These are phyloP conservation scores for Columba janthina DNA, from an alignment of 2,113 vertebrate species.

Conservation along the genomic window DNA sequence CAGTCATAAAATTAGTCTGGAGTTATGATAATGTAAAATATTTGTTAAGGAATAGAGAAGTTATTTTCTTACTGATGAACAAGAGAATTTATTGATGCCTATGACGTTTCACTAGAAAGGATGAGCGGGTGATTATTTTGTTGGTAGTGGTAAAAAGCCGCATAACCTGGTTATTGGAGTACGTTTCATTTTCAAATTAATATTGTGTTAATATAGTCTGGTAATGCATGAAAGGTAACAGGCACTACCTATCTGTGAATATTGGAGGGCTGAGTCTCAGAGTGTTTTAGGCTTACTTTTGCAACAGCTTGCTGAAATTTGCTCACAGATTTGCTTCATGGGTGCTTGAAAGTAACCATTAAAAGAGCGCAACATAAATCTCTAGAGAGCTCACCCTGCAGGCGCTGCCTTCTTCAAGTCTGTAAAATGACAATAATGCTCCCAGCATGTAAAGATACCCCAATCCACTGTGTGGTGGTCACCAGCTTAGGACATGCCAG, in stretches of 20 bases:
- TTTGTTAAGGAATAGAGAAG: background rate
- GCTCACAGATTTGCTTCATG: background rate
- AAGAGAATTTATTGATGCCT: background rate
- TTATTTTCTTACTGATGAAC: background rate
- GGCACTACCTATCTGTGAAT: background rate
- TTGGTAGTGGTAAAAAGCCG: background rate
- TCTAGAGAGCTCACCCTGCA: background rate
- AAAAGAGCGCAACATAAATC: background rate
- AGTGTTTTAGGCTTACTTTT: background rate
- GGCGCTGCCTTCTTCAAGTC: background rate
- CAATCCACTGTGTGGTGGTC: background rate
- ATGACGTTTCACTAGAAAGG: background rate
- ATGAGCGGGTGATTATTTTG: background rate
- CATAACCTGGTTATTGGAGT: background rate
- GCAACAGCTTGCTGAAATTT: background rate
- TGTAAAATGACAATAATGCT: background rate
- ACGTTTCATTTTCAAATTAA: background rate
- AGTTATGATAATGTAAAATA: background rate
- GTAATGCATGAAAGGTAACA: background rate
- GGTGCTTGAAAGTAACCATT: background rate
- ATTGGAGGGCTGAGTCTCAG: background rate
- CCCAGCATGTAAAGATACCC: background rate
- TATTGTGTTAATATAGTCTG: background rate
- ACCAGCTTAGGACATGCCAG: background rate
- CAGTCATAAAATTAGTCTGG: background rate